Base-by-base conservation (phyloP, 2,113 vertebrate genomes). In the Xiphias gladius region DNA sequence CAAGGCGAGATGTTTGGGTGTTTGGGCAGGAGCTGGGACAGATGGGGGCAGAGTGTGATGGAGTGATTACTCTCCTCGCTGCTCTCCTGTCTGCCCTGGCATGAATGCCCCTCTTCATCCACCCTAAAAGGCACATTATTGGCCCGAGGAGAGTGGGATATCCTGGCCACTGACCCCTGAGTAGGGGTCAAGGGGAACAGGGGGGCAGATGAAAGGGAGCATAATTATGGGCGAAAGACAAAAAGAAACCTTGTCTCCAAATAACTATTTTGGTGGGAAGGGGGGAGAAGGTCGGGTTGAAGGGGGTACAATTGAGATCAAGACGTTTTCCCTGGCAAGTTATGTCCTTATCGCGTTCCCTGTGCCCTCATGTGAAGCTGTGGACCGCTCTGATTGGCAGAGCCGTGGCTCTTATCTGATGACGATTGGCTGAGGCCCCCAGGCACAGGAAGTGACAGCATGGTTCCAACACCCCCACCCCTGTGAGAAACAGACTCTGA, bases 61-160 rank as follows among this genome's bases (percentile, higher is more conserved):
- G 95, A 95, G 93, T 92, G 94, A 95, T 96, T 95, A 91, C 93
- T 92, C 92, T 94, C 84, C 88, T 87, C 88, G 87, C 89, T 85
- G 89, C 92, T 89, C 93, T 93, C 92, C 91, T 94, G 93, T 94
- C 94, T 93, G 87, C 91, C 91, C 80, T 86, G 86, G 94, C 91
- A 94, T 96, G 94, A 96, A 95, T 96, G 95, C 95, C 93, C 90
- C 94, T 94, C 94, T 96, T 96, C 94, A 96, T 95, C 83, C 89
- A 87, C 79, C 91, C 90, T 95, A 95, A 96, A 95, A 95, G 95
- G 94, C 94, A 95, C 95, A 95, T 96, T 95, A 95, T 95, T 89
- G 94, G 89, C 86, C 78, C 2, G 66, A 86, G 89, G 86, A 94
- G 95, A 95, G 95, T 95, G 95, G 95, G 95, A 96, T 96, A 96